These are phyloP conservation scores for Clytia hemisphaerica DNA, from an alignment of 30 jellyfish, hydroid and myxozoan genomes.

Conservation along the genomic window DNA sequence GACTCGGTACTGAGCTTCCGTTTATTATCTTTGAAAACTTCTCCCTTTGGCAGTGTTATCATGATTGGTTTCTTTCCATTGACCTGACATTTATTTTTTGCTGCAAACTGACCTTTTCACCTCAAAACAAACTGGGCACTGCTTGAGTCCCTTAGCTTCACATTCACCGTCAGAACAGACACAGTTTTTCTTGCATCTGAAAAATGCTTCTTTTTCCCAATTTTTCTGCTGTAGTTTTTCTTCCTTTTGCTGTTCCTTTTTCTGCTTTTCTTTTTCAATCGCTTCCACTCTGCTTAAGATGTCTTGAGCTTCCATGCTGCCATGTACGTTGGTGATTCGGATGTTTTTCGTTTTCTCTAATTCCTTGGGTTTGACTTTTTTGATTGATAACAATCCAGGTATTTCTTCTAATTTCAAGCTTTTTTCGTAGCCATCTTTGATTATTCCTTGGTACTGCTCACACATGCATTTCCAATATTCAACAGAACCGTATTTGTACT, in stretches of 20 bases:
- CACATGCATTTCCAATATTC: background rate
- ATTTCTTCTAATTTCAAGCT: constrained; percentile 9
- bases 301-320: constrained; percentile 20
- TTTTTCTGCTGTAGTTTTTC: background rate
- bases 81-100: no score
- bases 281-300: background rate
- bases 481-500: background rate
- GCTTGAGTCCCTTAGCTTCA: no score
- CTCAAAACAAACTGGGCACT: no score
- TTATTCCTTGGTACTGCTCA: constrained; percentile 4
- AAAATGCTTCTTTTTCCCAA: constrained; percentile 2
- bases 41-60: no score
- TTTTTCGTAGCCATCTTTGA: constrained; percentile 2
- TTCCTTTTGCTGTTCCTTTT: background rate
- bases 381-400: background rate
- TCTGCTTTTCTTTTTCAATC: background rate
- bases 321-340: constrained; percentile 5
- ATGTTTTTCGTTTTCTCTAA: background rate
- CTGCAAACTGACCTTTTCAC: no score
- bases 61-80: no score
- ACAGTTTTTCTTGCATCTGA: constrained; percentile 6
- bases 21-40: no score
- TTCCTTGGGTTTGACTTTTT: constrained; percentile 2
- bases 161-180: constrained; percentile 9
- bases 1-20: no score